Evolutionary conservation across 1,140 invertebrate species (phyloP), one percentile per base, ranked within the genome.

Genomic region (Drosophila serrata): DNA sequence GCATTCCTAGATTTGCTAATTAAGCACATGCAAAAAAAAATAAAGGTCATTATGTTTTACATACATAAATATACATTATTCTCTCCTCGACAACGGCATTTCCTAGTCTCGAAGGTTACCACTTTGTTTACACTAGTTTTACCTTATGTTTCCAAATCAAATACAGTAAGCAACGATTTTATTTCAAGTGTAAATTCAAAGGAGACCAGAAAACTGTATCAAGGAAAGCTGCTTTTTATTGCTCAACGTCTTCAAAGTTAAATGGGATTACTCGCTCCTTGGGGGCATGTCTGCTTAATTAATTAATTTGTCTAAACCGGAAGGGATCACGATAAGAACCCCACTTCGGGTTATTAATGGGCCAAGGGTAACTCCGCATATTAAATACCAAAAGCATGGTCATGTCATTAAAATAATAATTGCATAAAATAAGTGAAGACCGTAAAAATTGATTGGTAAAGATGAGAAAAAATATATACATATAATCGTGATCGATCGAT

Each of bases 1-100:
- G 42, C 62, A 68, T 61, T 63, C 48, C 57, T 46, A 82, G 74
- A 59, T 76, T 76, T 59, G 65, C 73, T 76, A 79, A 86, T 79
- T 79, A 82, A 78, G 33, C 51, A 55, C 33, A 11, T 8, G 8
- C 19, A 37, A 35, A 55, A 53, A 55, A n/a, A n/a, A n/a, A 22
- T 15, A n/a, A 22, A 15, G 6, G 12, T 12, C 4, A 35, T 31
- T 4, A 51, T 19, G 17, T 49, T 11, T 17, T 17, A 27, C 9
- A 12, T 12, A 49, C n/a, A 19, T 13, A 15, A 11, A 11, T 8
- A n/a, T 24, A 9, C 9, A 11, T 35, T 35, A 22, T 13, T n/a
- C 22, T 45, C 24, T n/a, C 8, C 17, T 29, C 45, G 3, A 17
- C n/a, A n/a, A n/a, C n/a, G n/a, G n/a, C n/a, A n/a, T n/a, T n/a